Evolutionary conservation across 1,140 invertebrate species (phyloP).

Genomic region (Asobara japonica): DNA sequence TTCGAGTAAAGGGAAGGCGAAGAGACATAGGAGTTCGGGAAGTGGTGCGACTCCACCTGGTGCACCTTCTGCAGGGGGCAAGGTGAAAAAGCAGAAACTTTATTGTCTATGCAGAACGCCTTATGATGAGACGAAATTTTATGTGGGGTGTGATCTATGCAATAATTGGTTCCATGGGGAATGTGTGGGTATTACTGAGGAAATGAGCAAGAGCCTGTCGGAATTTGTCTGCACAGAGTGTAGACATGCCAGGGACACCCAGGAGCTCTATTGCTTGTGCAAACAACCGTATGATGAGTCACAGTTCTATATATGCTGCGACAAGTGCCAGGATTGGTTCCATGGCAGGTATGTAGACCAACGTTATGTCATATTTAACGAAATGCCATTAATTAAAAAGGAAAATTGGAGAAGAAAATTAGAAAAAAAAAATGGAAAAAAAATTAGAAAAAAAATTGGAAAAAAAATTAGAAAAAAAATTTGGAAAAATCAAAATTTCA

Average conservation of each 20-base stretch:
- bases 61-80: constrained; percentile 50
- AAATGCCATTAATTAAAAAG: no score
- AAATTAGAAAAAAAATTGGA: no score
- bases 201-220: constrained; percentile 89
- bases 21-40: constrained; percentile 53
- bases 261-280: constrained; percentile 96
- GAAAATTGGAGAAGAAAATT: no score
- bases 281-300: constrained; percentile 97
- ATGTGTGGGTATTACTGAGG: constrained; percentile 94
- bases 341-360: no score
- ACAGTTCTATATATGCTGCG: constrained; percentile 98
- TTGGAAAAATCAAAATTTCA: no score
- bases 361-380: no score
- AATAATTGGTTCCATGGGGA: constrained; percentile 99
- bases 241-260: constrained; percentile 83
- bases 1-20: constrained; percentile 54
- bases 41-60: constrained; percentile 50
- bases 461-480: no score
- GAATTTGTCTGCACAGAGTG: constrained; percentile 92
- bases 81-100: constrained; percentile 82
- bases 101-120: constrained; percentile 95
- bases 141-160: constrained; percentile 96
- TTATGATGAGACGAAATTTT: constrained; percentile 96
- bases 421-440: no score
- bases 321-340: constrained; percentile 99